phyloP scores from a whole-genome alignment of 2,888 invertebrate species.

The Platycheirus rosarum region DNA sequence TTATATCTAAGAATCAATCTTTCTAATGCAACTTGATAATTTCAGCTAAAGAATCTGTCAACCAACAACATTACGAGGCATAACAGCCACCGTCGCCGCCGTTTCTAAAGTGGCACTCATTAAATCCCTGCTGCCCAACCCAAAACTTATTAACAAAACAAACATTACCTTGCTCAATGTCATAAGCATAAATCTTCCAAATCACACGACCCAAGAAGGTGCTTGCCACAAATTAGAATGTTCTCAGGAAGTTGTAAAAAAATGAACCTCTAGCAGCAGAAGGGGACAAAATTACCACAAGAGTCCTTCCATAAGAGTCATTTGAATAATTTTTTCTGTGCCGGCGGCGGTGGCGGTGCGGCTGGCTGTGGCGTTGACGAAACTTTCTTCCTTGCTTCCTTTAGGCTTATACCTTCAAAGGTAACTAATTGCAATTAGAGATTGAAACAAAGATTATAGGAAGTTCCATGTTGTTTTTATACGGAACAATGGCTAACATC shows the following conservation, averaged over 20 bases:
- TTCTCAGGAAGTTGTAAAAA: constrained; percentile 2
- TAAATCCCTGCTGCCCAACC: neutral
- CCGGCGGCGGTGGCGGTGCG: no score
- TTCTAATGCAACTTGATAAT: no score
- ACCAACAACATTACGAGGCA: no score
- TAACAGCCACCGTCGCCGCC: no score
- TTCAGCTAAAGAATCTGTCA: no score
- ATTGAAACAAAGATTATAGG: constrained; percentile 45
- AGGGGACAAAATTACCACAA: neutral
- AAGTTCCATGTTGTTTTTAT: constrained; percentile 32
- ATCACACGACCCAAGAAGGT: constrained; percentile 25
- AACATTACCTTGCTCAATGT: constrained; percentile 25
- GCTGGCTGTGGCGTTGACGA: no score
- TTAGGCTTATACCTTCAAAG: constrained; percentile 3
- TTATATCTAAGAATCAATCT: no score
- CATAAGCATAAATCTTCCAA: constrained; percentile 32
- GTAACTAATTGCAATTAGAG: constrained; percentile 51
- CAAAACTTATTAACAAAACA: constrained; percentile 17
- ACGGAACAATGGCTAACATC: constrained; percentile 27
- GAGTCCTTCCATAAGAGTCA: neutral
- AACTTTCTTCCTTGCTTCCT: neutral
- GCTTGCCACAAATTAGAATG: constrained; percentile 25
- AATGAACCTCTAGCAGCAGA: neutral
- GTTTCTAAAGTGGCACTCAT: no score
- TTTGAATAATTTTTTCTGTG: constrained; percentile 34